phyloP scores from a whole-genome alignment of 2,797 vertebrate genomes.

The Centropyge bicolor region DNA sequence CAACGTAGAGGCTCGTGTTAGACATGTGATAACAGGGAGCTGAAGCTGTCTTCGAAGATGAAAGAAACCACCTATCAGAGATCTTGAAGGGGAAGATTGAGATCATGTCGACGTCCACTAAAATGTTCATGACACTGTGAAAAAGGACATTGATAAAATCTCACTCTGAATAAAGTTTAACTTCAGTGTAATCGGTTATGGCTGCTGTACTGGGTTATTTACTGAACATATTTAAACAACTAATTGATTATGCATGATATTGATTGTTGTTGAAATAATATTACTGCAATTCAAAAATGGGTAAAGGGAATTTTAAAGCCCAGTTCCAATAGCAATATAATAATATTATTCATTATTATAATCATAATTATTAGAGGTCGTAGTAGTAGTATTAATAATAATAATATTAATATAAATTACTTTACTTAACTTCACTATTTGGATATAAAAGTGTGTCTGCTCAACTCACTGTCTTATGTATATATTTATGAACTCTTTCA shows the following conservation, averaged over 20 bases:
- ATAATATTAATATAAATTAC: too few relatives aligned
- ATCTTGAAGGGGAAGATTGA: neutral
- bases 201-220: too few relatives aligned
- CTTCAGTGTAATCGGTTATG: neutral
- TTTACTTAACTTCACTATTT: neutral
- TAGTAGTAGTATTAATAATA: too few relatives aligned
- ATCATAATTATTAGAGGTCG: too few relatives aligned
- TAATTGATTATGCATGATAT: neutral
- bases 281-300: neutral
- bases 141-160: neutral
- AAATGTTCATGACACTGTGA: neutral
- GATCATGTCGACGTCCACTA: neutral
- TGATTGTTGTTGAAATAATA: constrained; percentile 10
- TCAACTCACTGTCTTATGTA: neutral
- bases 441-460: too few relatives aligned
- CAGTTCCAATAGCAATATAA: too few relatives aligned
- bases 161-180: neutral
- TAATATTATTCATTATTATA: too few relatives aligned
- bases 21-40: neutral
- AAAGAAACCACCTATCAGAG: neutral
- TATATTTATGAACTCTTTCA: neutral
- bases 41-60: neutral
- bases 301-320: neutral
- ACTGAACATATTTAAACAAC: neutral
- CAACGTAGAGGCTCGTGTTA: neutral